phyloP scores from a whole-genome alignment of 2,888 invertebrate species.

The Chaetoderma sp. region DNA sequence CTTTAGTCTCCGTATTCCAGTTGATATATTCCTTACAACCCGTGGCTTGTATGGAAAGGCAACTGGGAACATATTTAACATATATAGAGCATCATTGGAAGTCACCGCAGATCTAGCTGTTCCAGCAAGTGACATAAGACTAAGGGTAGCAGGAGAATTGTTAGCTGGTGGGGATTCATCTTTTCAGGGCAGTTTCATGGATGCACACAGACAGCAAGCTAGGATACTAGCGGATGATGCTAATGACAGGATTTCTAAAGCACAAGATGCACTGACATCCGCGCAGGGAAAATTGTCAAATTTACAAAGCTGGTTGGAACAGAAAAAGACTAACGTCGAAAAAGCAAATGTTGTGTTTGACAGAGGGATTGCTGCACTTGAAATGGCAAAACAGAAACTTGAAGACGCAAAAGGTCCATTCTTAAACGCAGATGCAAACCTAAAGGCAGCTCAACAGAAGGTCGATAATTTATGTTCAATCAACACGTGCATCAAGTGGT shows the following conservation, averaged over 20 bases:
- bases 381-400: neutral
- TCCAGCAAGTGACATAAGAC: neutral
- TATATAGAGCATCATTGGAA: neutral
- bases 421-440: neutral
- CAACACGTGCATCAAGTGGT: neutral
- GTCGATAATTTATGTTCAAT: neutral
- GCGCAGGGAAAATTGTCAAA: neutral
- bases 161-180: neutral
- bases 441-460: neutral
- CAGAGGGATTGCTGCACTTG: neutral
- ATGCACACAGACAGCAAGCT: neutral
- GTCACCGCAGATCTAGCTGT: neutral
- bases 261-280: neutral
- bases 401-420: constrained; percentile 1
- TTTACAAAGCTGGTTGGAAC: neutral
- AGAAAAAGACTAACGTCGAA: constrained; percentile 1
- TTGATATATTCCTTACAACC: neutral
- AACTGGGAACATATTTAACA: neutral
- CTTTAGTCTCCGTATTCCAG: neutral
- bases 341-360: constrained; percentile 15
- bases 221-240: neutral
- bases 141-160: neutral
- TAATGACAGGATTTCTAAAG: neutral
- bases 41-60: neutral
- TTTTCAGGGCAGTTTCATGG: constrained; percentile 1